A percentile compares a stretch with the other conserved stretches of the same genome.
phyloP scores from a whole-genome alignment of 2,797 vertebrate species.

The Glyptemys insculpta region DNA sequence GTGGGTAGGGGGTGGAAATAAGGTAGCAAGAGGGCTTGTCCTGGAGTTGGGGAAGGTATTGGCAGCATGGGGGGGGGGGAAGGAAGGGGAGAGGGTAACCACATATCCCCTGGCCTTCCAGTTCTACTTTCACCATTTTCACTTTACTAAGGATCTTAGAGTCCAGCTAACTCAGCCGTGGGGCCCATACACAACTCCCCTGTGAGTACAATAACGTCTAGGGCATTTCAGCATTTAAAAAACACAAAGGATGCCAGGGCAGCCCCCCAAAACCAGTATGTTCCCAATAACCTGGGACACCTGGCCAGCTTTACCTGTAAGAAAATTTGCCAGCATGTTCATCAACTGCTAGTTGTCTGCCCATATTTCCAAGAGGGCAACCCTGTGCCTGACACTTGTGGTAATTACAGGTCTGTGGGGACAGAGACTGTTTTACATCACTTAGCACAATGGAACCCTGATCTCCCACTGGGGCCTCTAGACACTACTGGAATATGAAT shows the following conservation, averaged over 20 bases:
- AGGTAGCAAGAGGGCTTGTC: not conserved
- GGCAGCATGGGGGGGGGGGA: rapidly evolving
- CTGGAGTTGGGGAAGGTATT: not conserved
- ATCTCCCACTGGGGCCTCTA: not conserved
- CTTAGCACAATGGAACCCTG: not conserved
- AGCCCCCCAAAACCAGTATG: not conserved
- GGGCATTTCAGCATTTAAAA: not conserved
- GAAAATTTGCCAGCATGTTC: not conserved
- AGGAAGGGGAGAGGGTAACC: not conserved
- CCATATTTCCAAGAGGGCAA: not conserved
- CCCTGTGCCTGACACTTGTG: no score
- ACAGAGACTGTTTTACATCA: not conserved
- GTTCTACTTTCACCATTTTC: not conserved
- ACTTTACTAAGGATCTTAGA: not conserved
- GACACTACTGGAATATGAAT: not conserved
- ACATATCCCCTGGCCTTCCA: not conserved
- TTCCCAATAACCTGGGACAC: not conserved
- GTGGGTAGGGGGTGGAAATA: not conserved
- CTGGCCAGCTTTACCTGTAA: not conserved
- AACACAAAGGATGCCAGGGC: not conserved
- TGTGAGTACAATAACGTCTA: not conserved
- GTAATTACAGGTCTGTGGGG: no score
- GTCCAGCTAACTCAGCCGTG: not conserved
- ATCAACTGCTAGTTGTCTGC: not conserved
- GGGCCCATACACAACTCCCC: not conserved